These are phyloP conservation scores for Polypterus senegalus DNA, from an alignment of 2,113 vertebrate species.

Conservation along the genomic window DNA sequence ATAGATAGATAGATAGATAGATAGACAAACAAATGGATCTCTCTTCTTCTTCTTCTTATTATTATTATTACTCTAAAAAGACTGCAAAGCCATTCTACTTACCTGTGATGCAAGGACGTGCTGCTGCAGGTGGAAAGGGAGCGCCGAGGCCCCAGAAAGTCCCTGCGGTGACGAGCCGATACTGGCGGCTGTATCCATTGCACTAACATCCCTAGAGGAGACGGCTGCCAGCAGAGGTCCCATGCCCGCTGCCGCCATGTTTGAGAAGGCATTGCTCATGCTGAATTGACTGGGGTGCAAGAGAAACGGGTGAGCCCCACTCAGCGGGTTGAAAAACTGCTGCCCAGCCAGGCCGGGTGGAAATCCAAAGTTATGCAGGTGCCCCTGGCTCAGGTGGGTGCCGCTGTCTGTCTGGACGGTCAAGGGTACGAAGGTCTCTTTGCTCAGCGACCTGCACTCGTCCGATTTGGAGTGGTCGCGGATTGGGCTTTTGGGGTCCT, in stretches of 20 bases:
- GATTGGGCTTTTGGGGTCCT: constrained; percentile 69
- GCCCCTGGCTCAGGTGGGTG: constrained; percentile 66
- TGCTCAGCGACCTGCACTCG: constrained; percentile 61
- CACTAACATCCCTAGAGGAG: constrained; percentile 69
- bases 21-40: no score
- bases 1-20: no score
- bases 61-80: no score
- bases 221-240: constrained; percentile 82
- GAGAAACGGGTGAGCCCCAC: constrained; percentile 79
- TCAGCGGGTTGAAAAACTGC: constrained; percentile 84
- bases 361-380: constrained; percentile 81
- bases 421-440: constrained; percentile 73
- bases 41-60: no score
- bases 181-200: constrained; percentile 64
- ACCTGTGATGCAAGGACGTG: constrained; percentile 95
- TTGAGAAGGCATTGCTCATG: constrained; percentile 86
- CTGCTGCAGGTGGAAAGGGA: constrained; percentile 93
- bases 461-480: constrained; percentile 65
- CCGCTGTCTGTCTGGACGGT: constrained; percentile 76
- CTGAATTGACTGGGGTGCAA: constrained; percentile 89
- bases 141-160: constrained; percentile 61
- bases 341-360: constrained; percentile 73
- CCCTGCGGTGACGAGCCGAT: constrained; percentile 75
- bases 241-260: constrained; percentile 84
- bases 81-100: constrained; percentile 17